Evolutionary conservation across 2,797 vertebrate species (phyloP).

Genomic region (Amblyraja radiata): DNA sequence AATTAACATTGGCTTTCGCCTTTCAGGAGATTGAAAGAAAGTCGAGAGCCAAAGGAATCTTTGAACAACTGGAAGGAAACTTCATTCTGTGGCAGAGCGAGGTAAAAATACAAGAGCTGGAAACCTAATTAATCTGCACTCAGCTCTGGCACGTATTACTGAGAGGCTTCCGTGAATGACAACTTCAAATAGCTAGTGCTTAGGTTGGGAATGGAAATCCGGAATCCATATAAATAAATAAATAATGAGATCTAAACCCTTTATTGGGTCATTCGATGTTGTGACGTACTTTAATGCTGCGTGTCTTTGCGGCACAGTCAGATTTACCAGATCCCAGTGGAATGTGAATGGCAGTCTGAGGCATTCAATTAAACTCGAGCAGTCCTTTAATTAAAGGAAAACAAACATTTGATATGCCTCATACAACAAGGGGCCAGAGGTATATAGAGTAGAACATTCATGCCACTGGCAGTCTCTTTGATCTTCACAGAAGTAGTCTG

Average conservation of each 20-base stretch:
- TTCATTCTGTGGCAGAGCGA: not conserved
- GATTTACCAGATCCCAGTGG: not conserved
- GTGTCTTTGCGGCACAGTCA: constrained; percentile 4
- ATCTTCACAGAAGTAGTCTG: constrained; percentile 32
- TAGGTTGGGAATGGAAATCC: constrained; percentile 18
- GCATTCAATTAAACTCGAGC: constrained; percentile 22
- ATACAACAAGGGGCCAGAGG: constrained; percentile 31
- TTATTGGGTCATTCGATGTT: not conserved
- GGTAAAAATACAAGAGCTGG: constrained; percentile 7
- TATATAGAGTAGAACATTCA: not conserved
- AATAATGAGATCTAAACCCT: not conserved
- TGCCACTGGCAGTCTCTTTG: constrained; percentile 9
- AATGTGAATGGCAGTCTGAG: constrained; percentile 1
- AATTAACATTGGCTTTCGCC: constrained; percentile 31
- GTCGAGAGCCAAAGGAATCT: constrained; percentile 7
- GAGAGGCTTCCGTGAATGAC: not conserved
- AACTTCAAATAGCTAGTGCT: constrained; percentile 4
- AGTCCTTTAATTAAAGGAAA: constrained; percentile 36
- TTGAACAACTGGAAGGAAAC: constrained; percentile 13
- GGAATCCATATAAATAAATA: constrained; percentile 16
- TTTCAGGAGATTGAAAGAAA: constrained; percentile 22
- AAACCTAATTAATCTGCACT: constrained; percentile 33
- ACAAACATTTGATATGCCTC: constrained; percentile 36
- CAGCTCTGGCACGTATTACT: not conserved
- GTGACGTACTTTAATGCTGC: not conserved